Percentiles rank a stretch among this genome's conserved stretches.
Conservation (phyloP, 2,797 vertebrate species). For the Lophius americanus region DNA sequence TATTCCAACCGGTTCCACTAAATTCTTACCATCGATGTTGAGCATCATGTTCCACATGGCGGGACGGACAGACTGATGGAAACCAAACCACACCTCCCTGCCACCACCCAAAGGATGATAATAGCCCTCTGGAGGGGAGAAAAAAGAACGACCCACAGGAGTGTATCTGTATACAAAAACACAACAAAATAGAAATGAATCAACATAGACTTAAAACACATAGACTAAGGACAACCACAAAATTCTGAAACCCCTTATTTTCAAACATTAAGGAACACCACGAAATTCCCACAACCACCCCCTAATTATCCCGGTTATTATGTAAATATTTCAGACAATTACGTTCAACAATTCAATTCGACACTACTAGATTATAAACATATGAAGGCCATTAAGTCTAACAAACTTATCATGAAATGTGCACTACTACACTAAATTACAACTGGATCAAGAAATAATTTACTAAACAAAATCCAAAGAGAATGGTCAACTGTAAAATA, state of each 20-base stretch:
- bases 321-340: background rate
- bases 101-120: constrained; percentile 95
- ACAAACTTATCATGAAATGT: background rate
- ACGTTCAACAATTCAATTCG: background rate
- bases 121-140: constrained; percentile 97
- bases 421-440: background rate
- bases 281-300: too few relatives aligned
- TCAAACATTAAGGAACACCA: too few relatives aligned
- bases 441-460: background rate
- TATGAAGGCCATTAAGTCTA: background rate
- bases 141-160: constrained; percentile 96
- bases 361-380: too few relatives aligned
- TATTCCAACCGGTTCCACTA: background rate
- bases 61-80: constrained; percentile 96
- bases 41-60: constrained; percentile 99
- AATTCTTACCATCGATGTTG: constrained; percentile 92
- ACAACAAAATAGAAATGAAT: background rate
- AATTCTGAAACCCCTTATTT: too few relatives aligned
- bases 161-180: constrained; percentile 87
- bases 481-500: background rate
- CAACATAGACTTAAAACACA: background rate
- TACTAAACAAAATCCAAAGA: background rate
- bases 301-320: background rate
- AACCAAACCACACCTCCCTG: constrained; percentile 96
- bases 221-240: too few relatives aligned